Evolutionary conservation across 2,888 invertebrate species (phyloP).

Genomic region (Netelia inedita): DNA sequence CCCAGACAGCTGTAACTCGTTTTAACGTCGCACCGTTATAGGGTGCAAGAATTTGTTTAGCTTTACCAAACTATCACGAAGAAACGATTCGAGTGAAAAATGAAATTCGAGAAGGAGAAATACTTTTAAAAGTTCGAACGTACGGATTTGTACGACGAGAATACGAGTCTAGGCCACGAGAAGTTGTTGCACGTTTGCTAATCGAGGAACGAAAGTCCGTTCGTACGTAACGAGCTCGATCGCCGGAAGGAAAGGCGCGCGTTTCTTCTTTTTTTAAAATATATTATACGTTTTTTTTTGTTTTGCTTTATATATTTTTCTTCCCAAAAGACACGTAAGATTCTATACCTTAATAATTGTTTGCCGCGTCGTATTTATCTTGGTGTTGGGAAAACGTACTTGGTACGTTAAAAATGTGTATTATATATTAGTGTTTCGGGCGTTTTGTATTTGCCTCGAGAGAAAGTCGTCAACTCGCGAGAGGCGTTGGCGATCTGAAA

Average conservation of each 20-base stretch:
- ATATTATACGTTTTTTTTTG: background rate
- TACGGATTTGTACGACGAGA: constrained; percentile 52
- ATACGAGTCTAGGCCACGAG: constrained; percentile 59
- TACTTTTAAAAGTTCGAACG: constrained; percentile 47
- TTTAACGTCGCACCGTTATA: constrained; percentile 21
- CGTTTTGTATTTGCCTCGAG: background rate
- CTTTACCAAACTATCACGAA: constrained; percentile 21
- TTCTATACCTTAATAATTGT: constrained; percentile 9
- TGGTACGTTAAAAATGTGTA: constrained; percentile 13
- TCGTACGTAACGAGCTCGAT: background rate
- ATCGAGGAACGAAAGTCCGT: background rate
- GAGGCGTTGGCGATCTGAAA: background rate
- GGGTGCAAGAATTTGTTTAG: constrained; percentile 16
- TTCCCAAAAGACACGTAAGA: background rate
- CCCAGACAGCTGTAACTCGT: background rate
- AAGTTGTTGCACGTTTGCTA: constrained; percentile 36
- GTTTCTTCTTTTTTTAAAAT: too few species aligned
- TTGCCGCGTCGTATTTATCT: constrained; percentile 35
- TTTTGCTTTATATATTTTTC: constrained; percentile 1
- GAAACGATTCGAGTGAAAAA: constrained; percentile 29
- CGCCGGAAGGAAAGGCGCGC: background rate
- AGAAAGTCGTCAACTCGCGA: background rate
- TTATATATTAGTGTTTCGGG: constrained; percentile 18
- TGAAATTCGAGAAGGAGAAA: constrained; percentile 11
- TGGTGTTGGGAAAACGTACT: constrained; percentile 22